Percentiles rank a stretch among this genome's conserved stretches.
Conservation (phyloP, 2,888 invertebrate genomes). For the Papilio gigon region DNA sequence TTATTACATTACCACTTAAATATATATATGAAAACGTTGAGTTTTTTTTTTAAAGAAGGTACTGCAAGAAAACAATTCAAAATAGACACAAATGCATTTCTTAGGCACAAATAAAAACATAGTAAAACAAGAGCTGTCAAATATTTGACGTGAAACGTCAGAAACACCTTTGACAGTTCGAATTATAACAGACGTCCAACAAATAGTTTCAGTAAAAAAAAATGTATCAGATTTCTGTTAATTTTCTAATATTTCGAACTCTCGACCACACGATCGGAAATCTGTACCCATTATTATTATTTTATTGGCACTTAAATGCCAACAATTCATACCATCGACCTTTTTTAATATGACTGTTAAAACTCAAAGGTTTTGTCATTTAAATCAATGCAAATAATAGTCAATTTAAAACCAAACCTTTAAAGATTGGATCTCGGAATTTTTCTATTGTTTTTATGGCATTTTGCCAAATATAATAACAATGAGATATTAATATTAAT, state of each 20-base stretch:
- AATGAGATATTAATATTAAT: constrained; percentile 32
- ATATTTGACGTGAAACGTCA: neutral
- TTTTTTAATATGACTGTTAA: no score
- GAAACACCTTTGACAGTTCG: neutral
- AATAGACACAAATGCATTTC: constrained; percentile 18
- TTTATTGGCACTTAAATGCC: no score
- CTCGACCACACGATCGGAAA: no score
- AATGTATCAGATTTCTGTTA: no score
- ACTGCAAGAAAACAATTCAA: constrained; percentile 24
- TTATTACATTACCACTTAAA: constrained; percentile 70
- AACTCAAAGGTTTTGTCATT: no score
- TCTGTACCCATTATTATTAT: no score
- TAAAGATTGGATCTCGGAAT: neutral
- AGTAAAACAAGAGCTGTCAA: neutral
- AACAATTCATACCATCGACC: no score
- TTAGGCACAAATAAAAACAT: constrained; percentile 39
- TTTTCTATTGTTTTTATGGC: neutral
- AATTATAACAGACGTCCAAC: neutral
- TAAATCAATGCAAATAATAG: no score
- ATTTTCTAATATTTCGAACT: no score
- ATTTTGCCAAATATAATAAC: constrained; percentile 18
- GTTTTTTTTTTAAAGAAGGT: constrained; percentile 23
- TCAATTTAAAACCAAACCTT: no score
- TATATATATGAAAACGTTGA: constrained; percentile 55
- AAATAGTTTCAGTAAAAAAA: neutral